Evolutionary conservation across 2,888 invertebrate genomes (phyloP).

Genomic region (Geophilus truncorum): DNA sequence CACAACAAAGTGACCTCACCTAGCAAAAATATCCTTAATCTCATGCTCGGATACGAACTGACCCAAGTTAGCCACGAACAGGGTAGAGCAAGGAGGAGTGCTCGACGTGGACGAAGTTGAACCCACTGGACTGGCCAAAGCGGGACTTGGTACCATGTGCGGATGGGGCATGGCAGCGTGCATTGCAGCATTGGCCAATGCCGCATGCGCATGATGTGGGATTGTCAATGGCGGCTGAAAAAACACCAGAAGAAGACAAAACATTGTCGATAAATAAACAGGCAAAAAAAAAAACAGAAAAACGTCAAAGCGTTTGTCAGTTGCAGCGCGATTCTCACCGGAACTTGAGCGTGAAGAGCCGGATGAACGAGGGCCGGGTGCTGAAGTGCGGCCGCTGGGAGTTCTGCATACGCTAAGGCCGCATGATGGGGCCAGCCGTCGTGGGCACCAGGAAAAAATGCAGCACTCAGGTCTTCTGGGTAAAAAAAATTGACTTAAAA

Average conservation of each 20-base stretch:
- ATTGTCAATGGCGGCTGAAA: constrained; percentile 57
- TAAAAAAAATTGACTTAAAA: constrained; percentile 14
- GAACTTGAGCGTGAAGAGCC: constrained; percentile 93
- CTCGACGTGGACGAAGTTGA: constrained; percentile 59
- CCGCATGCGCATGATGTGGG: constrained; percentile 55
- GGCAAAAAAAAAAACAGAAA: neutral
- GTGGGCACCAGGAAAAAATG: constrained; percentile 90
- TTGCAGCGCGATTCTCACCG: constrained; percentile 60
- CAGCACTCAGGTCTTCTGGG: constrained; percentile 77
- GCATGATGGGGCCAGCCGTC: constrained; percentile 82
- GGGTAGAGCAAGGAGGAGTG: constrained; percentile 90
- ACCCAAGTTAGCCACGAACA: constrained; percentile 97
- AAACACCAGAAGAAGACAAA: neutral
- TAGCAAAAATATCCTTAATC: constrained; percentile 96
- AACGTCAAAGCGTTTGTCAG: neutral
- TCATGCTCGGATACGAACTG: constrained; percentile 97
- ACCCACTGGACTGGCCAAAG: constrained; percentile 80
- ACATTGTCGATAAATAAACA: neutral
- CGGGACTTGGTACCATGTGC: constrained; percentile 73
- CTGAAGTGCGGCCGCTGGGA: constrained; percentile 61
- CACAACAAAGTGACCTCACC: constrained; percentile 58
- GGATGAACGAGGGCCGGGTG: constrained; percentile 77
- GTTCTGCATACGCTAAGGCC: constrained; percentile 60
- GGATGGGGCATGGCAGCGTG: constrained; percentile 75
- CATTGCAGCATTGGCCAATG: constrained; percentile 61